phyloP scores from a whole-genome alignment of 2,113 vertebrate species.

The Cisticola juncidis region DNA sequence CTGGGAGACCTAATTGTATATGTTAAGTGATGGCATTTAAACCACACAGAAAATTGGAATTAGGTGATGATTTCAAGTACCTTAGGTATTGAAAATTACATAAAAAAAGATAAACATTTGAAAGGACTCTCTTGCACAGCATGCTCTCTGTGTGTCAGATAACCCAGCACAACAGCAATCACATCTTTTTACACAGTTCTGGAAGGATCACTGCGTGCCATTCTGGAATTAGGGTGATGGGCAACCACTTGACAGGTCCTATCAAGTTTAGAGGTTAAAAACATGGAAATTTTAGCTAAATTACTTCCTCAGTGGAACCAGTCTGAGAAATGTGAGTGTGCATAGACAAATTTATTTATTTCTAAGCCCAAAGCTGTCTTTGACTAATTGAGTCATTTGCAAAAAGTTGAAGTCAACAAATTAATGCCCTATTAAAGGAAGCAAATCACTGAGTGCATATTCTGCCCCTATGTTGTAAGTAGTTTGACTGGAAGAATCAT shows the following conservation, averaged over 20 bases:
- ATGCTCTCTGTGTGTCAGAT: accelerated
- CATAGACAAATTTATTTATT: neutral
- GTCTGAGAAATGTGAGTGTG: neutral
- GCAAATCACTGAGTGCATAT: neutral
- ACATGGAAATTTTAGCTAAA: neutral
- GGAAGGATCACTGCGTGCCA: accelerated
- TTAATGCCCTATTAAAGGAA: neutral
- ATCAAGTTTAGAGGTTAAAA: neutral
- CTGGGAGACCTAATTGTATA: neutral
- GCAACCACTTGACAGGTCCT: neutral
- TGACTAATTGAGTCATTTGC: neutral
- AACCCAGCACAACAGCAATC: neutral
- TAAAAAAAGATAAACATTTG: neutral
- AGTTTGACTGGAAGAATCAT: neutral
- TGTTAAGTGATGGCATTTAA: neutral
- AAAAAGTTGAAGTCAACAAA: neutral
- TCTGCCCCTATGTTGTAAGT: neutral
- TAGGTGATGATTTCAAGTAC: neutral
- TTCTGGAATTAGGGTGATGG: neutral
- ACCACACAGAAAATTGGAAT: neutral
- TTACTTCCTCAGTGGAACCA: neutral
- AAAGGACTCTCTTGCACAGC: neutral
- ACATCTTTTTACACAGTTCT: neutral
- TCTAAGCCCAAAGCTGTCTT: neutral
- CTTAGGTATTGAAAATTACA: neutral